A percentile compares a stretch with the other conserved stretches of the same genome.
Conservation (phyloP, 2,113 vertebrate genomes). For the Polypterus senegalus region DNA sequence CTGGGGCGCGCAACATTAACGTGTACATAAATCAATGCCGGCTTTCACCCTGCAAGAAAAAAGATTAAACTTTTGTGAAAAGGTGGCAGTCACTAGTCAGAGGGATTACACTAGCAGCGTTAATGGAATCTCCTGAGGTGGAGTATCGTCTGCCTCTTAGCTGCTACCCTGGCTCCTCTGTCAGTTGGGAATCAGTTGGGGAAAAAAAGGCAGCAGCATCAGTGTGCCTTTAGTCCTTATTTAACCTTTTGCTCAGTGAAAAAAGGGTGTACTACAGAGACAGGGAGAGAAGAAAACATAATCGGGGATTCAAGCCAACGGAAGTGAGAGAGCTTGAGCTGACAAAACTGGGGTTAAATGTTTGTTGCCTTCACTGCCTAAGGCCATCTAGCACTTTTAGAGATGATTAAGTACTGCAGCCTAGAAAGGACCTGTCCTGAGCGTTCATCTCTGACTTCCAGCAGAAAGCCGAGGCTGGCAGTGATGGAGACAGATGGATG, state of each 20-base stretch:
- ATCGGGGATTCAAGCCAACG: background rate
- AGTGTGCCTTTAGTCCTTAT: conserved; percentile 61
- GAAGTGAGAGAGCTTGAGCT: conserved; percentile 40
- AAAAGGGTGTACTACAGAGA: conserved; percentile 48
- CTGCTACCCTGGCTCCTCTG: too few relatives aligned
- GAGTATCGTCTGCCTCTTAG: conserved; percentile 10
- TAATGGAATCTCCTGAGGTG: conserved; percentile 35
- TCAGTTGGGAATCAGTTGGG: conserved; percentile 10
- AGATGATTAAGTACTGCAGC: conserved; percentile 79
- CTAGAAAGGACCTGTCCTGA: conserved; percentile 78
- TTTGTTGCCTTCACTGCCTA: conserved; percentile 74
- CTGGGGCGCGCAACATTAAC: too few relatives aligned
- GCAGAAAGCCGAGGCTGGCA: conserved; percentile 71
- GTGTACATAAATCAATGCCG: too few relatives aligned
- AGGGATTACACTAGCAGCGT: conserved; percentile 26
- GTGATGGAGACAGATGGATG: conserved; percentile 79
- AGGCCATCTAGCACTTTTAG: conserved; percentile 73
- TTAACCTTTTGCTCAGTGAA: conserved; percentile 66
- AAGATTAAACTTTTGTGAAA: conserved; percentile 14
- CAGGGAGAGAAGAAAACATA: conserved; percentile 44
- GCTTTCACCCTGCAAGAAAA: conserved; percentile 22
- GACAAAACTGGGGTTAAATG: conserved; percentile 73
- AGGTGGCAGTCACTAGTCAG: conserved; percentile 23
- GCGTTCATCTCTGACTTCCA: conserved; percentile 80
- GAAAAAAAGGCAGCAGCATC: conserved; percentile 63